A percentile compares a stretch with the other conserved stretches of the same genome.
phyloP scores from a whole-genome alignment of 2,888 invertebrate species.

The Oeneis ivallda region DNA sequence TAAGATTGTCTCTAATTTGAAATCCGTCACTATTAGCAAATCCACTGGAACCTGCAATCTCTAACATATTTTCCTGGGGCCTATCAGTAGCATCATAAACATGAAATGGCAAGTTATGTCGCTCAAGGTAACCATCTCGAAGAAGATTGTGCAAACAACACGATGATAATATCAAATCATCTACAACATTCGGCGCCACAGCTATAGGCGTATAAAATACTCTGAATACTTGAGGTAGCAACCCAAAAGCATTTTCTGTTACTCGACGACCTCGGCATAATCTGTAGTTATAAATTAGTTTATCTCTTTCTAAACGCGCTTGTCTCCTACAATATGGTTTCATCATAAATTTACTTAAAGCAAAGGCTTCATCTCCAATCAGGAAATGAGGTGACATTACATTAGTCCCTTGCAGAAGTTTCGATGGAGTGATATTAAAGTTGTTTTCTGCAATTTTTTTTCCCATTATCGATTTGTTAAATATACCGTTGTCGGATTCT shows the following conservation, averaged over 20 bases:
- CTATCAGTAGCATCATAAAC: background rate
- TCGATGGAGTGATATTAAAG: conserved; percentile 12
- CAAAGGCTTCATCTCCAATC: conserved; percentile 20
- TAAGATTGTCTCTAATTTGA: conserved; percentile 3
- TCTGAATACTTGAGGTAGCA: conserved; percentile 38
- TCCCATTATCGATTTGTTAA: conserved; percentile 19
- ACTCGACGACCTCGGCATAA: conserved; percentile 10
- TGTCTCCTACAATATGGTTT: too few relatives aligned
- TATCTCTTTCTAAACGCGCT: too few relatives aligned
- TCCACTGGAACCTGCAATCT: background rate
- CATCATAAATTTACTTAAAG: background rate
- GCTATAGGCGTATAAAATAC: conserved; percentile 41
- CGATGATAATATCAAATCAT: conserved; percentile 35
- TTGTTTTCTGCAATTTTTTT: conserved; percentile 16
- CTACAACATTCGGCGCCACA: conserved; percentile 38
- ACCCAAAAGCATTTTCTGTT: conserved; percentile 19
- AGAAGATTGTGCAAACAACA: conserved; percentile 42
- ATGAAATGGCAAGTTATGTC: conserved; percentile 1
- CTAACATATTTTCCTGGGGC: background rate
- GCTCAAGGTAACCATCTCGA: conserved; percentile 13
- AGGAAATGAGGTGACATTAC: too few relatives aligned
- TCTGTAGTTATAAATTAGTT: conserved; percentile 17
- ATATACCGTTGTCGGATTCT: conserved; percentile 12
- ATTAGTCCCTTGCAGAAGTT: too few relatives aligned
- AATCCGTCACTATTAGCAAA: background rate